Conservation (phyloP, 2,113 vertebrate genomes). For the Ophthalmolycus amberensis region DNA sequence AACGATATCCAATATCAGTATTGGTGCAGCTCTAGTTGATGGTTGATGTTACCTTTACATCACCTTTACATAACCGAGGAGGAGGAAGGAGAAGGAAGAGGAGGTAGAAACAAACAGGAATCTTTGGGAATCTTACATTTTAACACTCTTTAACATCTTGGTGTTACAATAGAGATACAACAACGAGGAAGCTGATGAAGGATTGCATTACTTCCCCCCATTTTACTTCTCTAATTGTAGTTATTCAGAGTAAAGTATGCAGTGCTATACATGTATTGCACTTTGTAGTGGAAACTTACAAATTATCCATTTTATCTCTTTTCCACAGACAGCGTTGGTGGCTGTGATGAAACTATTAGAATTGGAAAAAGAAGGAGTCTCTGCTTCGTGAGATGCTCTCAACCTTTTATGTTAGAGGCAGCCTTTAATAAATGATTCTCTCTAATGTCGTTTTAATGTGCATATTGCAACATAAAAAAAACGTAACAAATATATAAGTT, state of each 20-base stretch:
- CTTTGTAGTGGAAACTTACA: not conserved
- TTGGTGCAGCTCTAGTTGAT: not conserved
- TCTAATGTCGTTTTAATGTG: not conserved
- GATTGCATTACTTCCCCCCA: not conserved
- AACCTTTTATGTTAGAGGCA: not conserved
- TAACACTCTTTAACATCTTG: not conserved
- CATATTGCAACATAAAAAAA: too few species aligned
- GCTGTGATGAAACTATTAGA: not conserved
- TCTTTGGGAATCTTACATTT: not conserved
- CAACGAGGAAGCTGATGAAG: not conserved
- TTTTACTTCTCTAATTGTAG: not conserved
- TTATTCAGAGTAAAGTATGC: not conserved
- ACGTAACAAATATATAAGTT: too few species aligned
- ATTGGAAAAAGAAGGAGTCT: not conserved
- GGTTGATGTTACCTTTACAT: slow-evolving; percentile 27
- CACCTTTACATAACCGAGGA: not conserved
- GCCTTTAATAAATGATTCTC: not conserved
- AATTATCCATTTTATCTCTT: not conserved
- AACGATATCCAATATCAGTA: not conserved
- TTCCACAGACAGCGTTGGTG: not conserved
- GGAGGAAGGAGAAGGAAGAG: not conserved
- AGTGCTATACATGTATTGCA: not conserved
- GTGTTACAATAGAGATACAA: not conserved
- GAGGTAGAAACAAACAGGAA: not conserved
- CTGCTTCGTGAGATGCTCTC: slow-evolving; percentile 1